These are phyloP conservation scores for Perccottus glenii DNA, from an alignment of 2,113 vertebrate genomes.

Conservation along the genomic window DNA sequence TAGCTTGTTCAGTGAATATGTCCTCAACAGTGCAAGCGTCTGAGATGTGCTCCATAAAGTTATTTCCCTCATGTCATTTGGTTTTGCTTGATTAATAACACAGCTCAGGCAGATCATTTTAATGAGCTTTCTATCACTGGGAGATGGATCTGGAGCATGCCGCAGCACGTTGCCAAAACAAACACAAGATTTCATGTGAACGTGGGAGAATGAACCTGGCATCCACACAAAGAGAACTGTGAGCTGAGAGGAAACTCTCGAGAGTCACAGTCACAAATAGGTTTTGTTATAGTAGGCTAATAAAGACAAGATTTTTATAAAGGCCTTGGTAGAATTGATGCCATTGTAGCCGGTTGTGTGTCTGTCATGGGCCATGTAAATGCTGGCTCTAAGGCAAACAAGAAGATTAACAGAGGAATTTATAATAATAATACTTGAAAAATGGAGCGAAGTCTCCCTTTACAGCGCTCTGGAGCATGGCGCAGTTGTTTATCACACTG, in stretches of 20 bases:
- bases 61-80: constrained; percentile 51
- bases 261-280: constrained; percentile 10
- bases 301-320: constrained; percentile 26
- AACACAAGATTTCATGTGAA: constrained; percentile 38
- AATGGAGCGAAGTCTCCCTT: constrained; percentile 60
- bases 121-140: constrained; percentile 48
- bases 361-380: constrained; percentile 62
- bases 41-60: constrained; percentile 25
- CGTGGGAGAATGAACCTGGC: constrained; percentile 31
- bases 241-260: constrained; percentile 33
- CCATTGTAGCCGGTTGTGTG: background rate
- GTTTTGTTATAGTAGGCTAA: constrained; percentile 28
- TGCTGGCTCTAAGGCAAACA: constrained; percentile 61
- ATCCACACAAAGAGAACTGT: constrained; percentile 12
- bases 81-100: constrained; percentile 52
- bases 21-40: constrained; percentile 26
- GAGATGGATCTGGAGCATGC: constrained; percentile 21
- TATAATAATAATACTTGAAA: constrained; percentile 62
- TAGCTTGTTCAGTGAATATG: background rate
- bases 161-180: constrained; percentile 35
- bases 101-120: constrained; percentile 48
- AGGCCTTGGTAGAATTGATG: constrained; percentile 16
- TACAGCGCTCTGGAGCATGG: constrained; percentile 49
- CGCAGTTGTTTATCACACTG: constrained; percentile 68
- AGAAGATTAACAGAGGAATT: constrained; percentile 60